Conservation (phyloP, 64 coral and sea anemone species). For the Anthopleura sola region DNA sequence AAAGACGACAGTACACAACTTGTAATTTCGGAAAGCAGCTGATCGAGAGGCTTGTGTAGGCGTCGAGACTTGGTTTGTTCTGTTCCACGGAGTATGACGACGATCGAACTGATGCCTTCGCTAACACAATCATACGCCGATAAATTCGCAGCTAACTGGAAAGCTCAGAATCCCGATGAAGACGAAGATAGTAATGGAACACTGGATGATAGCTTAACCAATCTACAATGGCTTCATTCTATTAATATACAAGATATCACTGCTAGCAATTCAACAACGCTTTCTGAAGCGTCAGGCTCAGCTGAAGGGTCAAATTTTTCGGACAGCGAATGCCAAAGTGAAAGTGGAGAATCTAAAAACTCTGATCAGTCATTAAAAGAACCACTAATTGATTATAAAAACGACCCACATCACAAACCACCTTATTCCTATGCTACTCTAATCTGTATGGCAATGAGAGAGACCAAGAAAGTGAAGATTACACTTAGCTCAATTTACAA, state of each 20-base stretch:
- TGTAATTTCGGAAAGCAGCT: not conserved
- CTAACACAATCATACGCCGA: conserved; percentile 88
- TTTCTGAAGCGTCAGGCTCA: conserved; percentile 41
- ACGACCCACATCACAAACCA: conserved; percentile 80
- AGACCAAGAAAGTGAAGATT: conserved; percentile 93
- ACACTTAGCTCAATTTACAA: conserved; percentile 96
- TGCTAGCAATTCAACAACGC: conserved; percentile 16
- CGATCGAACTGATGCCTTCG: conserved; percentile 59
- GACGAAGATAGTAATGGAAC: conserved; percentile 63
- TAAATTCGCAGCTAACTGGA: conserved; percentile 97
- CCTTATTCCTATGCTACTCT: conserved; percentile 95
- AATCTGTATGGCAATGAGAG: conserved; percentile 99
- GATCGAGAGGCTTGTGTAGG: not conserved
- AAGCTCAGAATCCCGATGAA: conserved; percentile 75
- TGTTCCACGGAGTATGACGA: conserved; percentile 51
- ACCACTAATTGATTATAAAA: conserved; percentile 90
- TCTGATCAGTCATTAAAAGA: conserved; percentile 62
- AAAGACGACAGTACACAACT: not conserved
- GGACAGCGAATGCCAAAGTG: conserved; percentile 70
- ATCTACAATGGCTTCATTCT: conserved; percentile 91
- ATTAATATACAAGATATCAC: conserved; percentile 95
- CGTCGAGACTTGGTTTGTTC: not conserved
- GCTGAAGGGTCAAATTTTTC: conserved; percentile 44
- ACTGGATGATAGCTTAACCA: conserved; percentile 94
- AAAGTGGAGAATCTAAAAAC: conserved; percentile 61